Evolutionary conservation across 1,140 invertebrate species (phyloP).

Genomic region (Psix sp.): DNA sequence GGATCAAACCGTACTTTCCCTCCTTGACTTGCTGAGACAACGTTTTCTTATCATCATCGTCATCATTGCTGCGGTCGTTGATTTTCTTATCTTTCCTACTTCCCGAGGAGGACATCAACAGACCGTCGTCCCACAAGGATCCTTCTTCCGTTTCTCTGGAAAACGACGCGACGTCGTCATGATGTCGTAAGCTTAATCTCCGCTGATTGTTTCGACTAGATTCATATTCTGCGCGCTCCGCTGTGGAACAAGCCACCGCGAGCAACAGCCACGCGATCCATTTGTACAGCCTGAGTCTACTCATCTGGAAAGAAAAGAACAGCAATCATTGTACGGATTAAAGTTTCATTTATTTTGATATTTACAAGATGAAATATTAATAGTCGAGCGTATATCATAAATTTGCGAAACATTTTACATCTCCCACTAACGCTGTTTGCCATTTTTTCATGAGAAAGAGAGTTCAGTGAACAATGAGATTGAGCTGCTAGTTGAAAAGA

Average conservation of each 20-base stretch:
- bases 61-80: slow-evolving; percentile 67
- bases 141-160: slow-evolving; percentile 61
- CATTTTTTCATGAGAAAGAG: slow-evolving; percentile 15
- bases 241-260: slow-evolving; percentile 44
- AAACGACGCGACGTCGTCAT: slow-evolving; percentile 20
- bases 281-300: slow-evolving; percentile 28
- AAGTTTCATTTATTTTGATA: slow-evolving; percentile 4
- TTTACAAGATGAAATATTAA: background rate
- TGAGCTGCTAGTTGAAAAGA: slow-evolving; percentile 40
- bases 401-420: no score
- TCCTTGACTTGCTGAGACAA: slow-evolving; percentile 90
- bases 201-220: slow-evolving; percentile 60
- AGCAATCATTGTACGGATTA: background rate
- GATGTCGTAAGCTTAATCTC: slow-evolving; percentile 18
- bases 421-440: no score
- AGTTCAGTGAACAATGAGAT: no score
- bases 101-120: slow-evolving; percentile 82
- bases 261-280: slow-evolving; percentile 46
- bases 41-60: slow-evolving; percentile 88
- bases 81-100: slow-evolving; percentile 79
- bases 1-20: slow-evolving; percentile 92
- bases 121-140: slow-evolving; percentile 81
- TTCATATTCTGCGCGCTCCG: slow-evolving; percentile 34
- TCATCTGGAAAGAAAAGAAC: slow-evolving; percentile 67
- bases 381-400: no score